Percentiles rank a stretch among this genome's conserved stretches.
Evolutionary conservation across 1,140 invertebrate genomes (phyloP).

Genomic region (Pygmarrhopalites habei): DNA sequence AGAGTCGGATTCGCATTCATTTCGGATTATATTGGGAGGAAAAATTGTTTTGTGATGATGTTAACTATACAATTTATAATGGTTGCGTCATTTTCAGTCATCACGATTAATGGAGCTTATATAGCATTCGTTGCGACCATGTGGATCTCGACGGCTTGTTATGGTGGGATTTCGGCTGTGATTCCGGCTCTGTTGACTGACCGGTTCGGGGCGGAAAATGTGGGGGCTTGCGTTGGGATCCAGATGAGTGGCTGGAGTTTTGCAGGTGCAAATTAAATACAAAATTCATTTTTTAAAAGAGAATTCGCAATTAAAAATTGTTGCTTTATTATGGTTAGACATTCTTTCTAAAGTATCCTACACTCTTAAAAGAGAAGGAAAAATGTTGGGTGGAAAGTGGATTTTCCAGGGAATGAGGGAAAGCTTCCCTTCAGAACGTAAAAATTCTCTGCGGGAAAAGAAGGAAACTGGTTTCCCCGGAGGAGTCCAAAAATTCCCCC

Average conservation of each 20-base stretch:
- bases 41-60: slow-evolving; percentile 29
- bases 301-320: too few species aligned
- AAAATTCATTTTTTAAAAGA: too few species aligned
- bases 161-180: slow-evolving; percentile 28
- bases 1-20: slow-evolving; percentile 25
- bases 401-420: too few species aligned
- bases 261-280: too few species aligned
- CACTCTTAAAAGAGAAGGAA: too few species aligned
- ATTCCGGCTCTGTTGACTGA: slow-evolving; percentile 34
- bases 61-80: slow-evolving; percentile 27
- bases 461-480: too few species aligned
- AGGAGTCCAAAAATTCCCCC: too few species aligned
- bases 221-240: slow-evolving; percentile 32
- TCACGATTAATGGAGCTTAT: slow-evolving; percentile 23
- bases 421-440: too few species aligned
- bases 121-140: slow-evolving; percentile 24
- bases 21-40: slow-evolving; percentile 31
- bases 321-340: too few species aligned
- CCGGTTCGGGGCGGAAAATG: slow-evolving; percentile 28
- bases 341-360: too few species aligned
- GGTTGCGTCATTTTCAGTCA: slow-evolving; percentile 21
- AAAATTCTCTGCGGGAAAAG: too few species aligned
- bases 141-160: slow-evolving; percentile 26
- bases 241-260: slow-evolving; percentile 34
- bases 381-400: too few species aligned